phyloP scores from a whole-genome alignment of 2,797 vertebrate species.

The Rousettus madagascariensis region DNA sequence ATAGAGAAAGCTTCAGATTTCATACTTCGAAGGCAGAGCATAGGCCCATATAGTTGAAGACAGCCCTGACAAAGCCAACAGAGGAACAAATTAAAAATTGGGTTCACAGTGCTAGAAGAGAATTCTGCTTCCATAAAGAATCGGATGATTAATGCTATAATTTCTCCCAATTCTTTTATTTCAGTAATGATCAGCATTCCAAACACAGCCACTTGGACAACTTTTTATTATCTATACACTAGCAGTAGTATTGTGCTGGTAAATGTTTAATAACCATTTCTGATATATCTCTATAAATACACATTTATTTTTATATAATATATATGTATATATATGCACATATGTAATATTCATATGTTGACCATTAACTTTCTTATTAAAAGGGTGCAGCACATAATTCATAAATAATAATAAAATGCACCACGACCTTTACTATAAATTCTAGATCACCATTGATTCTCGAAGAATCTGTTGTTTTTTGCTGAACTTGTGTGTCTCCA shows the following conservation, averaged over 20 bases:
- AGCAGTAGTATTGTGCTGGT: rapidly evolving
- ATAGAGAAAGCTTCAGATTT: rapidly evolving
- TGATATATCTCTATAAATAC: neutral
- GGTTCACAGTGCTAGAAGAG: neutral
- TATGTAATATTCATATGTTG: neutral
- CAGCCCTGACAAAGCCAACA: neutral
- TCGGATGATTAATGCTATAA: neutral
- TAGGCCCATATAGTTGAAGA: neutral
- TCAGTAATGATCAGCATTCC: neutral
- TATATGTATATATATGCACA: neutral
- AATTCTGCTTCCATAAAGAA: neutral
- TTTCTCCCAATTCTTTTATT: neutral
- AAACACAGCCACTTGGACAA: neutral
- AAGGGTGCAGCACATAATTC: too few relatives aligned
- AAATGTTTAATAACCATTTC: neutral
- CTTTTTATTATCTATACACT: neutral
- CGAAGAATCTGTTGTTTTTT: neutral
- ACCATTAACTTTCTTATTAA: too few relatives aligned
- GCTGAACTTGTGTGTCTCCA: neutral
- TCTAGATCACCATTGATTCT: neutral
- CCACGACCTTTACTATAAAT: neutral
- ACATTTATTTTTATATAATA: too few relatives aligned
- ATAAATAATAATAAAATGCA: neutral
- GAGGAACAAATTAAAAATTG: neutral
- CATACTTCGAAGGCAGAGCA: neutral